Evolutionary conservation across 2,113 vertebrate species (phyloP).

Genomic region (Vulpes lagopus): DNA sequence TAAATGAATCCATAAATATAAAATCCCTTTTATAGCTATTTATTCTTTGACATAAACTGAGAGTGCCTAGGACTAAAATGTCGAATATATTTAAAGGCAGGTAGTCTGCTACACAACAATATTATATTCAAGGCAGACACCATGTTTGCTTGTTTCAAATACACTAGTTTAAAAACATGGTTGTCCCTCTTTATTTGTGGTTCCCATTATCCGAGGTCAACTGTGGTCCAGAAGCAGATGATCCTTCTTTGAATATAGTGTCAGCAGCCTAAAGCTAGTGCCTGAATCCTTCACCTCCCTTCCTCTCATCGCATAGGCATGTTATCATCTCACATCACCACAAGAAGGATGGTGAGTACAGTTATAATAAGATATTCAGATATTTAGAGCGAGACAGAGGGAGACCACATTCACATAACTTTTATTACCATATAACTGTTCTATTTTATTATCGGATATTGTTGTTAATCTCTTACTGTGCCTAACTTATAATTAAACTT

Average conservation of each 20-base stretch:
- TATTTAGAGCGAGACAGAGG: neutral
- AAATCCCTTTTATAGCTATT: conserved; percentile 37
- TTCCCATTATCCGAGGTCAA: neutral
- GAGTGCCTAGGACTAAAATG: neutral
- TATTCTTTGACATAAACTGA: neutral
- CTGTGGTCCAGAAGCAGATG: neutral
- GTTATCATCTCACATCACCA: neutral
- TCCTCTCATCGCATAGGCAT: neutral
- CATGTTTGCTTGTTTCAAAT: neutral
- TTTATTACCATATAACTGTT: neutral
- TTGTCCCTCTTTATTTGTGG: neutral
- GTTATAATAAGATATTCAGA: neutral
- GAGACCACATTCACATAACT: neutral
- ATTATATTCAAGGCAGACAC: neutral
- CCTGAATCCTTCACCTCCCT: neutral
- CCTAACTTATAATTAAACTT: neutral
- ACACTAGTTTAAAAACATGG: neutral
- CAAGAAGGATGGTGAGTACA: neutral
- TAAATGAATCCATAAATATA: neutral
- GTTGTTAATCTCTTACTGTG: neutral
- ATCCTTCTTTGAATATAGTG: neutral
- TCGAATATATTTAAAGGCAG: conserved; percentile 43
- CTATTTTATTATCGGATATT: neutral
- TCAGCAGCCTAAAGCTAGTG: neutral
- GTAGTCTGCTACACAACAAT: neutral